Percentiles rank a stretch among this genome's conserved stretches.
These are phyloP conservation scores for Stegophylla sp. DNA, from an alignment of 2,888 invertebrate genomes.

Conservation along the genomic window DNA sequence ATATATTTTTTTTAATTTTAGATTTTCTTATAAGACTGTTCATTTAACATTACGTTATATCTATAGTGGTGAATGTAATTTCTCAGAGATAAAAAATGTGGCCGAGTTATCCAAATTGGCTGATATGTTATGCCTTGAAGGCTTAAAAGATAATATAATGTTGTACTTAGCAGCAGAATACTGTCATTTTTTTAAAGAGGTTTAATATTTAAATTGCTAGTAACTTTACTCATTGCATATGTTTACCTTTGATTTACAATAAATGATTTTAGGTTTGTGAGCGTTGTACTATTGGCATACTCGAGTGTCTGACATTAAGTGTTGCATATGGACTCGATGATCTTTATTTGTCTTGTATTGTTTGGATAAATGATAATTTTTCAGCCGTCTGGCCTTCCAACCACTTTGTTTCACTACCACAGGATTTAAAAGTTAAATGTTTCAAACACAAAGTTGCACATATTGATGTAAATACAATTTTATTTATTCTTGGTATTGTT, in stretches of 20 bases:
- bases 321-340: constrained; percentile 87
- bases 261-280: constrained; percentile 77
- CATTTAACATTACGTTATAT: constrained; percentile 92
- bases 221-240: background rate
- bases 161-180: constrained; percentile 86
- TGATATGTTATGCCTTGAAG: constrained; percentile 88
- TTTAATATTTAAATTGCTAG: constrained; percentile 64
- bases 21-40: constrained; percentile 83
- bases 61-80: constrained; percentile 88
- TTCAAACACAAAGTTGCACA: constrained; percentile 82
- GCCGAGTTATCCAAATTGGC: constrained; percentile 87
- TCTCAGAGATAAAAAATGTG: constrained; percentile 85
- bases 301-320: constrained; percentile 86
- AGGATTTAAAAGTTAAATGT: constrained; percentile 83
- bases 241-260: background rate
- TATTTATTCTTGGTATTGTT: constrained; percentile 23
- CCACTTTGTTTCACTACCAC: constrained; percentile 83
- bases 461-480: constrained; percentile 67
- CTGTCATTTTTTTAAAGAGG: constrained; percentile 93
- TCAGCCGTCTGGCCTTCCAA: constrained; percentile 89
- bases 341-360: constrained; percentile 81
- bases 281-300: constrained; percentile 83
- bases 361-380: constrained; percentile 88
- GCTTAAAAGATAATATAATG: constrained; percentile 88
- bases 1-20: constrained; percentile 64